Evolutionary conservation across 2,888 invertebrate species (phyloP).

Genomic region (Philaethria dido): DNA sequence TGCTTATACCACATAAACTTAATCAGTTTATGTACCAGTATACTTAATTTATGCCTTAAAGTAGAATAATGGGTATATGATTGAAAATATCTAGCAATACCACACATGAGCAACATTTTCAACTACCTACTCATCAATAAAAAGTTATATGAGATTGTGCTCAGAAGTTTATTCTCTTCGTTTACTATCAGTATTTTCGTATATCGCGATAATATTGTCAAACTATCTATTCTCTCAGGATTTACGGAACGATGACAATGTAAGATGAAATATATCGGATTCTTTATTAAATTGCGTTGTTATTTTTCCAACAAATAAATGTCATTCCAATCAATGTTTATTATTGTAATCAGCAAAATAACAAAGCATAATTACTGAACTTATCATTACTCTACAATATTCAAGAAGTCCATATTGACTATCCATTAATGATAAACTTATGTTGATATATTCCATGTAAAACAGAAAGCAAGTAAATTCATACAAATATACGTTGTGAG

Average conservation of each 20-base stretch:
- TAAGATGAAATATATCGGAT: slow-evolving; percentile 64
- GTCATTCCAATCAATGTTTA: background rate
- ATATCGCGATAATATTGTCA: slow-evolving; percentile 62
- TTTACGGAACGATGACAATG: slow-evolving; percentile 60
- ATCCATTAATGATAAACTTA: no score
- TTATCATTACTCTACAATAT: background rate
- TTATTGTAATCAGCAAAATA: background rate
- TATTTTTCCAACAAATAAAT: slow-evolving; percentile 37
- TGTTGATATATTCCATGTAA: no score
- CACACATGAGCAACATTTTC: slow-evolving; percentile 25
- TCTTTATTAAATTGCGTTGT: slow-evolving; percentile 50
- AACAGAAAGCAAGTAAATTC: no score
- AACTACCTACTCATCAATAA: slow-evolving; percentile 38
- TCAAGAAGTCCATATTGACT: background rate
- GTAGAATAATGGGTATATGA: no score
- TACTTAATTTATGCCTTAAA: no score
- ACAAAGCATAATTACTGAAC: background rate
- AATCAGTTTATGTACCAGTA: no score
- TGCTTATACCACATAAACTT: no score
- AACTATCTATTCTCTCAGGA: slow-evolving; percentile 56
- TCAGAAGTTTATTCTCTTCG: slow-evolving; percentile 52
- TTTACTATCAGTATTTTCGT: slow-evolving; percentile 62
- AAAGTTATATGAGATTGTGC: slow-evolving; percentile 42
- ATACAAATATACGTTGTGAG: no score
- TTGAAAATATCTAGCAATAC: background rate